Base-by-base conservation (phyloP, 37 sponge, comb jelly and placozoan genomes). In the Hormiphora californensis region DNA sequence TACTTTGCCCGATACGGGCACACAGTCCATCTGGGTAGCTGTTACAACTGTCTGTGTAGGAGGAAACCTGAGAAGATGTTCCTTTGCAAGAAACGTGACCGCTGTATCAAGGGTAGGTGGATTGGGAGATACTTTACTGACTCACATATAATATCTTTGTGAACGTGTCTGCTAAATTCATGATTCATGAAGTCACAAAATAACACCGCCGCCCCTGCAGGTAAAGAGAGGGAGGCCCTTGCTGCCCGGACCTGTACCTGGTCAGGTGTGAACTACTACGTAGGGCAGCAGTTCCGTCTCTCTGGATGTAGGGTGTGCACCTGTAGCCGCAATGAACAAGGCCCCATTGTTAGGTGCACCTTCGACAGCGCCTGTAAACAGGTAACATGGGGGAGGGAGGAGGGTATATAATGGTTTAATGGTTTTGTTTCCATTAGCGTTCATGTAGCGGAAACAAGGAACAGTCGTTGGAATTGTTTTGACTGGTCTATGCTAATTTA, bases 61-160 rank as follows among this genome's bases (percentile, higher is more conserved):
- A 5, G 61, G 17, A 57, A 57, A 30, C 61, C 61, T 57, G 30
- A 57, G 30, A 57, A 57, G 61, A 57, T 57, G 61, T 57, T 57
- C 27, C 61, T 57, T 15, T 57, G 61, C 23, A 23, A 57, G 61
- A 57, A 57, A 15, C 9, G 61, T 23, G 61, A 5, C 5, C n/a
- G 22, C 30, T 57, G 61, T 15, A 12, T 4, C 7, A 23, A 23
- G 9, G 61, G 61, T 15, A n/a, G n/a, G n/a, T n/a, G n/a, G n/a
- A n/a, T n/a, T n/a, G n/a, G n/a, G n/a, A n/a, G n/a, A n/a, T n/a
- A n/a, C n/a, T n/a, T n/a, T n/a, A n/a, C n/a, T n/a, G n/a, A n/a
- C n/a, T n/a, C n/a, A n/a, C n/a, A n/a, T n/a, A n/a, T n/a, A n/a
- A n/a, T n/a, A n/a, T n/a, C n/a, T n/a, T n/a, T n/a, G n/a, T n/a